Base-by-base conservation (phyloP, 2,113 vertebrate species). In the Falco punctatus region DNA sequence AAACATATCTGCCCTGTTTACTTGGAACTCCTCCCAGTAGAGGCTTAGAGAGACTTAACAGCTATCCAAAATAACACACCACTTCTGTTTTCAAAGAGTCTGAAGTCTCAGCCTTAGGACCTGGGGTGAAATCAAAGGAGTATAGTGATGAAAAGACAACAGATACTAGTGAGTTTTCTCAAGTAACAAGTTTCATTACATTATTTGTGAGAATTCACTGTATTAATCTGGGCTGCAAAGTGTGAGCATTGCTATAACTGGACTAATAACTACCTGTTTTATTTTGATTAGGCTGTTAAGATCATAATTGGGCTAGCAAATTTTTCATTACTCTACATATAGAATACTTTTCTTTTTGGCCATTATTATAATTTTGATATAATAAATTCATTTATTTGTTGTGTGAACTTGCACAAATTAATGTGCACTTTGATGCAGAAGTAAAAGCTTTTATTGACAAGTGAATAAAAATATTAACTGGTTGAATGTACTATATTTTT, bases 71-170 rank as follows among this genome's bases (percentile, higher is more conserved):
- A 71, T 4, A 57, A 28, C 6, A 26, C 7, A 32, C 3, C 4
- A 28, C 3, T 5, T 35, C 5, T 61, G 11, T 26, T 66, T 75
- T 35, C 16, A 66, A 40, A 11, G 51, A 75, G 4, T 9, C 19
- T 48, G 42, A 52, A 52, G 22, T 70, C 9, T 69, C 32, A 73
- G 18, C 3, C 1, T 65, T 33, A 79, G 42, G 26, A 75, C 6
- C 15, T 22, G 8, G 13, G 6, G 23, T 32, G 13, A 70, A 70
- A 44, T 40, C 0, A 0, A 70, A 74, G 14, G 33, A 49, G 3
- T 48, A 15, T 3, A 49, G 18, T 6, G 16, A 5, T 51, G 23
- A 27, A 86, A 85, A 70, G 1, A 4, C 2, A 6, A 33, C 10
- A 65, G 17, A 5, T 46, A 30, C 13, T 44, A 44, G 2, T 0